Evolutionary conservation across 1,140 invertebrate species (phyloP), one percentile per base, ranked within the genome.

Genomic region (Fopius arisanus): DNA sequence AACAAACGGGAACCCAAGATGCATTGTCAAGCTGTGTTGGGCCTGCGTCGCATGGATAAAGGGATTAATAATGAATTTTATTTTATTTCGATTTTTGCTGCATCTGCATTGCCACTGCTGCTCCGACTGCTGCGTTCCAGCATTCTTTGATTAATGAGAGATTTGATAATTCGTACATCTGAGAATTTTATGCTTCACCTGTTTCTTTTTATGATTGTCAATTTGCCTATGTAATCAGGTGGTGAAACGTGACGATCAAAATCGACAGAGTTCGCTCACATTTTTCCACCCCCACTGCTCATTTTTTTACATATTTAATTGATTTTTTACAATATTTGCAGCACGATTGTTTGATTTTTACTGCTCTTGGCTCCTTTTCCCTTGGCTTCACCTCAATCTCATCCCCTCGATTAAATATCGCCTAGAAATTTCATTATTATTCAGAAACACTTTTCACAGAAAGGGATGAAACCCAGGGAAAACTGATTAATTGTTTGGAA

Each of bases 51-150:
- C 43, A 51, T 51, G 43, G 5, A n/a, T 16, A n/a, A 21, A 6
- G 43, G 43, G 43, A 51, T 21, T 51, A 51, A 51, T 14, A 19
- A 14, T 19, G n/a, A 3, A 19, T 51, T 51, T 21, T 37, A 10
- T 37, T 7, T 37, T 37, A 12, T 3, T 37, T 37, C 12, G 33
- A 37, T 37, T 37, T 37, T 3, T 37, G n/a, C 33, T 59, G 54
- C 54, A 59, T 59, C 54, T 59, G 54, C 23, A 23, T 59, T 59
- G 54, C 54, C 43, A 51, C 43, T 51, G 43, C 43, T 51, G 7
- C n/a, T 16, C 7, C 19, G n/a, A 12, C 5, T 6, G 12, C 12
- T 40, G 12, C 5, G 12, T 40, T 19, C 12, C 33, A 14, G 19
- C 3, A 19, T 19, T 51, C n/a, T 51, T 21, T 14, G n/a, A 51